phyloP scores from a whole-genome alignment of 2,888 invertebrate genomes.

The Cosmorhoe ocellata region DNA sequence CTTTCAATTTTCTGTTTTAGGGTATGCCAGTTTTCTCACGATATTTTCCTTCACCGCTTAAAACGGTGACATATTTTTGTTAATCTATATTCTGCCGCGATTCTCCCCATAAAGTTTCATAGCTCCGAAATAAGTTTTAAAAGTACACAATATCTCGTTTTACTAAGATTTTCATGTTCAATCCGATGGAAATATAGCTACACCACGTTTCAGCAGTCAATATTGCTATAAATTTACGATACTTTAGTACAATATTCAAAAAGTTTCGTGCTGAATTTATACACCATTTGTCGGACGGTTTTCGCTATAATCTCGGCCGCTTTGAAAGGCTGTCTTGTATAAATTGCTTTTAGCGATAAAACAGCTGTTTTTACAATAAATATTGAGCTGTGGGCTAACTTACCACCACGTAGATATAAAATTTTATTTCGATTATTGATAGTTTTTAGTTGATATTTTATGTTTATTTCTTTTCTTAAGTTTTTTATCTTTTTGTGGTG shows the following conservation, averaged over 20 bases:
- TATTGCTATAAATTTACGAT: conserved; percentile 21
- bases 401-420: too few species aligned
- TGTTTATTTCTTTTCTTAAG: too few species aligned
- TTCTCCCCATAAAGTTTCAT: conserved; percentile 6
- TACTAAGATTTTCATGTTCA: conserved; percentile 24
- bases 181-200: conserved; percentile 21
- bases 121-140: conserved; percentile 4
- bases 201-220: conserved; percentile 25
- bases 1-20: too few species aligned
- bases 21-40: too few species aligned
- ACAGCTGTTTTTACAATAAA: too few species aligned
- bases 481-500: too few species aligned
- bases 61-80: too few species aligned
- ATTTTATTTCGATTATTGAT: too few species aligned
- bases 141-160: conserved; percentile 14
- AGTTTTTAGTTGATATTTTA: too few species aligned
- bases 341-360: too few species aligned
- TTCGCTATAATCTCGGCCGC: conserved; percentile 15
- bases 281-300: conserved; percentile 11
- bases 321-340: neutral
- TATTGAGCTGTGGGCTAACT: too few species aligned
- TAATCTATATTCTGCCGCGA: neutral
- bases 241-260: conserved; percentile 19
- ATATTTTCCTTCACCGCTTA: too few species aligned
- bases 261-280: conserved; percentile 17